These are phyloP conservation scores for Troglohyphantes excavatus DNA, from an alignment of 2,888 invertebrate genomes.

Conservation along the genomic window DNA sequence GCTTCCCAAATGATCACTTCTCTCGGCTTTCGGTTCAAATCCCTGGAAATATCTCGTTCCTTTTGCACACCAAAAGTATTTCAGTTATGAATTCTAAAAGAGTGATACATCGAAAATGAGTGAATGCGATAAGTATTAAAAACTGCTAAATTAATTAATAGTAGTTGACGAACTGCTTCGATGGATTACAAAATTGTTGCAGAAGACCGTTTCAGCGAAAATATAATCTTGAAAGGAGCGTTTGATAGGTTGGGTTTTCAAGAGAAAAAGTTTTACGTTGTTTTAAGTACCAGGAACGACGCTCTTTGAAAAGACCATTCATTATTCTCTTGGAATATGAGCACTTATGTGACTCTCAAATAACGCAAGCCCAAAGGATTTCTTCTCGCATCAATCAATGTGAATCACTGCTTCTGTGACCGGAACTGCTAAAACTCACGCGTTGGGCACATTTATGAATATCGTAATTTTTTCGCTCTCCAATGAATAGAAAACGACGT, in stretches of 20 bases:
- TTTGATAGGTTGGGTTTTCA: background rate
- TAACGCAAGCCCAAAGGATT: constrained; percentile 48
- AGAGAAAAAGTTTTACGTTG: constrained; percentile 21
- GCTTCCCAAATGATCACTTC: background rate
- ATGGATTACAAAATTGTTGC: background rate
- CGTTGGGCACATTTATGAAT: constrained; percentile 16
- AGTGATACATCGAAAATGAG: background rate
- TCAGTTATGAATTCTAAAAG: background rate
- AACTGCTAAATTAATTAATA: background rate
- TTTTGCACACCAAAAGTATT: background rate
- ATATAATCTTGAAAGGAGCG: background rate
- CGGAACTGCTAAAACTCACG: constrained; percentile 19
- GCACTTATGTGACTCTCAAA: constrained; percentile 29
- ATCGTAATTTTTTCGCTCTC: too few species aligned
- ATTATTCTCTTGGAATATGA: constrained; percentile 63
- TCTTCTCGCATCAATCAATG: constrained; percentile 65
- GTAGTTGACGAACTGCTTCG: background rate
- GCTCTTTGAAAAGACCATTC: constrained; percentile 36
- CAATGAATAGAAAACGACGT: too few species aligned
- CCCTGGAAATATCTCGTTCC: too few species aligned
- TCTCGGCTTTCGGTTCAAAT: background rate
- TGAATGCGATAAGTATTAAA: background rate
- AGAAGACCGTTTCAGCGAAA: too few species aligned
- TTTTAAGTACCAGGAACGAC: constrained; percentile 64
- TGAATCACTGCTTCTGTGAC: constrained; percentile 33